Percentiles rank a stretch among this genome's conserved stretches.
Conservation (phyloP, 2,797 vertebrate genomes). For the Botia almorhae region DNA sequence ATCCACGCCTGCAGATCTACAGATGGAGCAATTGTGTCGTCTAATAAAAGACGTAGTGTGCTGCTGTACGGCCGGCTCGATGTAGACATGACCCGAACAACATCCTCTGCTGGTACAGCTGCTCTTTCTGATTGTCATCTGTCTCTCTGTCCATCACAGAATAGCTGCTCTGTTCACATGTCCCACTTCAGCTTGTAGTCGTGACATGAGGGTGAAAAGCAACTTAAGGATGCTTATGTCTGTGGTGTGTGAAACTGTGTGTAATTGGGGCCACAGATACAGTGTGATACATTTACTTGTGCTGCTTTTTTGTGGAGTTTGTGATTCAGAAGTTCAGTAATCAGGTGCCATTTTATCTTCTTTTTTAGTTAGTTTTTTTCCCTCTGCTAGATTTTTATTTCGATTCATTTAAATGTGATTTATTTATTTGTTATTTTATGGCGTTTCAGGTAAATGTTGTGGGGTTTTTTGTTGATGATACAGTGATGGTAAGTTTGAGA, state of each 20-base stretch:
- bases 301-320: background rate
- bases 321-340: background rate
- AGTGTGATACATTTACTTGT: background rate
- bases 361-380: background rate
- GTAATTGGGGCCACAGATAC: slow-evolving; percentile 21
- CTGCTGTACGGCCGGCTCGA: slow-evolving; percentile 49
- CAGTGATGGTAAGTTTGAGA: no score
- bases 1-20: slow-evolving; percentile 52
- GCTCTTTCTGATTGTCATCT: slow-evolving; percentile 53
- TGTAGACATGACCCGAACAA: slow-evolving; percentile 52
- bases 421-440: no score
- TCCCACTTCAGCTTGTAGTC: slow-evolving; percentile 32
- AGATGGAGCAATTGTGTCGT: slow-evolving; percentile 56
- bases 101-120: slow-evolving; percentile 55
- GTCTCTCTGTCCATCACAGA: slow-evolving; percentile 46
- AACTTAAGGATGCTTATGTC: slow-evolving; percentile 51
- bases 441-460: no score
- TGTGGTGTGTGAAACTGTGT: slow-evolving; percentile 7
- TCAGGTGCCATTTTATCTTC: background rate
- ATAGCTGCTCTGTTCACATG: slow-evolving; percentile 50
- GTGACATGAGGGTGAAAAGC: slow-evolving; percentile 35
- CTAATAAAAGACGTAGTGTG: slow-evolving; percentile 53
- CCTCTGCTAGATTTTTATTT: no score
- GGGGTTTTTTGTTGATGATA: no score
- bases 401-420: no score